Evolutionary conservation across 2,888 invertebrate genomes (phyloP).

Genomic region (Archips crataeganus): DNA sequence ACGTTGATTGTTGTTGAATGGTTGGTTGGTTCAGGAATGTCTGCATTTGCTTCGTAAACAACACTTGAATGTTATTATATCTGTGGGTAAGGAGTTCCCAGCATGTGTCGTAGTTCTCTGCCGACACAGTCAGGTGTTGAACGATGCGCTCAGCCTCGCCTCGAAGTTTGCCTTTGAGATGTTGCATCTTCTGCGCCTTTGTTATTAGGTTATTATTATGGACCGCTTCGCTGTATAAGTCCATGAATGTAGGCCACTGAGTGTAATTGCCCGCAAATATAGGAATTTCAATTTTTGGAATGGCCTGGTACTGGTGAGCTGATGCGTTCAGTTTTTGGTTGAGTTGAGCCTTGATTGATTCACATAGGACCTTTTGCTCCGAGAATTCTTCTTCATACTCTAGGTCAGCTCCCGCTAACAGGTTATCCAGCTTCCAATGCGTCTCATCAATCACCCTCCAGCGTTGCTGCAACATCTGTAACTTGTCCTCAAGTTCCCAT

Average conservation of each 20-base stretch:
- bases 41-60: too few relatives aligned
- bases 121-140: constrained; percentile 43
- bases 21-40: too few relatives aligned
- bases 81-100: constrained; percentile 44
- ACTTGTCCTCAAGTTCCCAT: constrained; percentile 38
- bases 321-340: not conserved
- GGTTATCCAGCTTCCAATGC: constrained; percentile 35
- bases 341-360: constrained; percentile 3
- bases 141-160: constrained; percentile 44
- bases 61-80: constrained; percentile 44
- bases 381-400: constrained; percentile 1
- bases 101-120: constrained; percentile 45
- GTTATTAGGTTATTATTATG: constrained; percentile 26
- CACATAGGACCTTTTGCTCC: not conserved
- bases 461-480: constrained; percentile 13
- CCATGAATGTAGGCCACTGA: constrained; percentile 31
- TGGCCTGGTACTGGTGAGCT: not conserved
- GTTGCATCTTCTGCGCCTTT: constrained; percentile 34
- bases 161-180: constrained; percentile 43
- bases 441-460: constrained; percentile 31
- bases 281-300: constrained; percentile 27
- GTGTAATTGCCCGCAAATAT: constrained; percentile 3
- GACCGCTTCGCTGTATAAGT: constrained; percentile 26
- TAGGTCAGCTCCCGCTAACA: constrained; percentile 18
- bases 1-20: too few relatives aligned